Percentiles rank a stretch among this genome's conserved stretches.
phyloP scores from a whole-genome alignment of 2,113 vertebrate species.

The Leucosticte australis region DNA sequence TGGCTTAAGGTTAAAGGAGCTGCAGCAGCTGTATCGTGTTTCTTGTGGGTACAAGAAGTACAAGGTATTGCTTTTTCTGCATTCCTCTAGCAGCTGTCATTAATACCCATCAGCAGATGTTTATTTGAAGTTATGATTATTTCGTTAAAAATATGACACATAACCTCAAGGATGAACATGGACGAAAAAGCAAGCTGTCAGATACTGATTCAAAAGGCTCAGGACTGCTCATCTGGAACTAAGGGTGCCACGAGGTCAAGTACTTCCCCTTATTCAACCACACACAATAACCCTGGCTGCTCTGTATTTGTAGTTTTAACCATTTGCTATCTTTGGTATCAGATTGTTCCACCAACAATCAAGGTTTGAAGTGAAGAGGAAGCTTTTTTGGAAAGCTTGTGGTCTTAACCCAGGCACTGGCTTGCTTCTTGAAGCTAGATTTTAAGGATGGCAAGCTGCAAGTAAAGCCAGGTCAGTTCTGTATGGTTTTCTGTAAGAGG shows the following conservation, averaged over 20 bases:
- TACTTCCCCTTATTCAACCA: conserved; percentile 48
- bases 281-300: not conserved
- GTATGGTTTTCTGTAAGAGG: not conserved
- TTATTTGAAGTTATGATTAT: not conserved
- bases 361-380: not conserved
- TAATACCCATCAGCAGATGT: not conserved
- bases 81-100: not conserved
- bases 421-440: rapidly evolving
- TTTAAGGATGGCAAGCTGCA: not conserved
- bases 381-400: not conserved
- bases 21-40: not conserved
- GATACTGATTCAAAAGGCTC: not conserved
- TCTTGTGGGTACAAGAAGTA: not conserved
- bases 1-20: not conserved
- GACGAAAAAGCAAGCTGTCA: not conserved
- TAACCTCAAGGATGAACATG: not conserved
- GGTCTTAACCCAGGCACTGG: not conserved
- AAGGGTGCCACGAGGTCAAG: not conserved
- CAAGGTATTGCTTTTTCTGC: not conserved
- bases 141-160: not conserved
- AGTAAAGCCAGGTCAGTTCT: not conserved
- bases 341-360: not conserved
- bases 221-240: conserved; percentile 40
- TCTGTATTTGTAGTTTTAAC: not conserved
- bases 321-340: not conserved